Evolutionary conservation across 2,113 vertebrate genomes (phyloP), one percentile per base, ranked within the genome.

Genomic region (Saguinus imperator): DNA sequence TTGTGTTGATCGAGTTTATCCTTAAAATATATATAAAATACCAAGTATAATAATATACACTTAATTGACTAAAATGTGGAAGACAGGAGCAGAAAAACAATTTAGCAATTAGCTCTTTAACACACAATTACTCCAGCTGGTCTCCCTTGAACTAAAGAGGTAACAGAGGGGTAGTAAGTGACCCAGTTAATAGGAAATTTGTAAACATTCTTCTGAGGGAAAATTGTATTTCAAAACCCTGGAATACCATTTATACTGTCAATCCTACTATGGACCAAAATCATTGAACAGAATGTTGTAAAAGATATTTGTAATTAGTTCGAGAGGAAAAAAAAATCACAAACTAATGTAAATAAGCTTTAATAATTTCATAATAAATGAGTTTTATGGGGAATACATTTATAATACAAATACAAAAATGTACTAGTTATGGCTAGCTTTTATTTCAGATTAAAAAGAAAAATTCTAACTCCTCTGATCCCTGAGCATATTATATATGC

Each of bases 11-110:
- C 72, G 72, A 92, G 27, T 79, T 95, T 73, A 76, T 64, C 61
- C 94, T 97, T 85, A 58, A 95, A 95, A 92, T 55, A 43, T n/a
- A 73, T 50, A 68, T 73, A 70, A 87, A 88, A n/a, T 86, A 52
- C 37, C n/a, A 95, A 96, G 40, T 8, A 95, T n/a, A 96, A 87
- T 48, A 75, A 87, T 27, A 82, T 55, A 37, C n/a, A 89, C n/a
- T 89, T 82, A 77, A 61, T 94, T 73, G 66, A 90, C 29, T 87
- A 91, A 94, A 88, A 95, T 82, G 35, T 66, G 61, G 64, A 68
- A 13, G 35, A 52, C 5, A 29, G 29, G n/a, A 86, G 23, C 37
- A 25, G 45, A 87, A 97, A 85, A 91, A 70, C 11, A 79, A 90
- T 79, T 50, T 77, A 94, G 40, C 43, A 66, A 86, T 66, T 58